Percentiles rank a stretch among this genome's conserved stretches.
phyloP scores from a whole-genome alignment of 2,888 invertebrate species.

The Galerucella calmariensis region DNA sequence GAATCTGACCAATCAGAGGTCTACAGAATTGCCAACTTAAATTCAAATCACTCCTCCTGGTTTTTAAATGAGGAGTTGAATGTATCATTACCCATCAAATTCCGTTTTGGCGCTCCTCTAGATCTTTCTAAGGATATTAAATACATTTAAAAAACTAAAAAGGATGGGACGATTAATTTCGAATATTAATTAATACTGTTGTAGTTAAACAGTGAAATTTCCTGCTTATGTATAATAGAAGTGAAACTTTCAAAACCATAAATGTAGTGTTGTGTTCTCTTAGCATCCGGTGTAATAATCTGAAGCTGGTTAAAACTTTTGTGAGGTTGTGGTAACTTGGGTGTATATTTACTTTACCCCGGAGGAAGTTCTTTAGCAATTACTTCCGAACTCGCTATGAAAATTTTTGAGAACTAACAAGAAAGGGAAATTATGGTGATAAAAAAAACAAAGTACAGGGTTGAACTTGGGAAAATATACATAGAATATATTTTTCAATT shows the following conservation, averaged over 20 bases:
- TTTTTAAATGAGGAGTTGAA: too few species aligned
- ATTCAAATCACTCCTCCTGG: too few species aligned
- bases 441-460: neutral
- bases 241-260: neutral
- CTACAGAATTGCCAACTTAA: too few species aligned
- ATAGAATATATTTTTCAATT: neutral
- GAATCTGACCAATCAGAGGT: too few species aligned
- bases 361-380: neutral
- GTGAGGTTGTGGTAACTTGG: neutral
- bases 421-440: neutral
- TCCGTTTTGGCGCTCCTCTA: too few species aligned
- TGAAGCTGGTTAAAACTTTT: neutral
- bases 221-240: neutral
- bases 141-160: too few species aligned
- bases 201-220: neutral
- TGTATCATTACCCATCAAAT: too few species aligned
- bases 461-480: neutral
- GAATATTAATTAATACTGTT: neutral
- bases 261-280: neutral
- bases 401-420: neutral
- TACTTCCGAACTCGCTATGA: neutral
- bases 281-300: neutral
- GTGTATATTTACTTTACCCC: neutral
- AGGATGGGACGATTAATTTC: neutral
- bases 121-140: too few species aligned